phyloP scores from a whole-genome alignment of 1,140 invertebrate genomes.

The Protaetia brevitarsis region DNA sequence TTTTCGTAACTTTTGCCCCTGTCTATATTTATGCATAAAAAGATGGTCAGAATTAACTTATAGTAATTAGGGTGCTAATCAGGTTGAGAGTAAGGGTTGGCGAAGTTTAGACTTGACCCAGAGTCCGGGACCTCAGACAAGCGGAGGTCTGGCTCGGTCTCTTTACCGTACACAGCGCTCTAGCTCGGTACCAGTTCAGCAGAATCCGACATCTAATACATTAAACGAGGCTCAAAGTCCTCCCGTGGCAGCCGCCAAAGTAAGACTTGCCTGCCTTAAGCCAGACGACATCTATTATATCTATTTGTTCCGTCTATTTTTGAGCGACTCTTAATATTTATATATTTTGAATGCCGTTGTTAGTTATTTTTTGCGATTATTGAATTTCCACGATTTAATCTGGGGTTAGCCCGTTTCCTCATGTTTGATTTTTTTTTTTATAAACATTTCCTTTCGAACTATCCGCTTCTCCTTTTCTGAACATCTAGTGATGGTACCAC shows the following conservation, averaged over 20 bases:
- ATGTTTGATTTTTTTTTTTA: neutral
- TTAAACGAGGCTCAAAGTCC: conserved; percentile 37
- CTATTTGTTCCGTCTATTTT: conserved; percentile 24
- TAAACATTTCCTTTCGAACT: neutral
- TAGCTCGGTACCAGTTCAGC: conserved; percentile 61
- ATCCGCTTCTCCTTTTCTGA: conserved; percentile 5
- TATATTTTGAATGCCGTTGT: too few species aligned
- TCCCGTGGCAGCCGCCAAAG: conserved; percentile 38
- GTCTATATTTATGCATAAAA: too few species aligned
- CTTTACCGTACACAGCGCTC: conserved; percentile 59
- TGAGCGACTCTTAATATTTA: conserved; percentile 26
- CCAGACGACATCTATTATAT: conserved; percentile 7
- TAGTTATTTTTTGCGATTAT: neutral
- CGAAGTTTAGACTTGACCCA: conserved; percentile 60
- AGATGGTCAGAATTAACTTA: neutral
- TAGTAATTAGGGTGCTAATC: conserved; percentile 28
- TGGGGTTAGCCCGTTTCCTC: too few species aligned
- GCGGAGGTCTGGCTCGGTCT: conserved; percentile 48
- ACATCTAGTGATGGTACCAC: conserved; percentile 25
- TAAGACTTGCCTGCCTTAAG: conserved; percentile 36
- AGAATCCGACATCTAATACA: conserved; percentile 40
- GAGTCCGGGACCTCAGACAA: conserved; percentile 49
- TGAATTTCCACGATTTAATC: too few species aligned
- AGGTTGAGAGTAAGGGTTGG: conserved; percentile 53
- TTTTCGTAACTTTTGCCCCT: too few species aligned